These are phyloP conservation scores for Felis catus DNA, from an alignment of 2,113 vertebrate species.

Conservation along the genomic window F.catus_Fca126_mat1.0 CM031428.1:68566501-68567000, in stretches of 20 bases:
- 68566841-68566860: neutral
- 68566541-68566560: too few species aligned
- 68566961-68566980: conserved; percentile 23
- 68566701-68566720: too few species aligned
- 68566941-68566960: neutral
- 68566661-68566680: neutral
- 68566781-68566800: too few species aligned
- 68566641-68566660: neutral
- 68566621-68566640: neutral
- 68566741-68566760: too few species aligned
- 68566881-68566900: neutral
- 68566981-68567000: neutral
- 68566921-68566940: conserved; percentile 62
- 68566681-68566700: neutral
- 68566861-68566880: conserved; percentile 34
- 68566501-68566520: too few species aligned
- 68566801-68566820: too few species aligned
- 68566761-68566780: too few species aligned
- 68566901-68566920: conserved; percentile 64
- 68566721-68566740: too few species aligned
- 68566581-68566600: neutral
- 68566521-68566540: too few species aligned
- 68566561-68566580: too few species aligned
- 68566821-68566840: too few species aligned
- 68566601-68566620: neutral